Evolutionary conservation across 1,140 invertebrate genomes (phyloP).

Genomic region (Zelostemma sp.): DNA sequence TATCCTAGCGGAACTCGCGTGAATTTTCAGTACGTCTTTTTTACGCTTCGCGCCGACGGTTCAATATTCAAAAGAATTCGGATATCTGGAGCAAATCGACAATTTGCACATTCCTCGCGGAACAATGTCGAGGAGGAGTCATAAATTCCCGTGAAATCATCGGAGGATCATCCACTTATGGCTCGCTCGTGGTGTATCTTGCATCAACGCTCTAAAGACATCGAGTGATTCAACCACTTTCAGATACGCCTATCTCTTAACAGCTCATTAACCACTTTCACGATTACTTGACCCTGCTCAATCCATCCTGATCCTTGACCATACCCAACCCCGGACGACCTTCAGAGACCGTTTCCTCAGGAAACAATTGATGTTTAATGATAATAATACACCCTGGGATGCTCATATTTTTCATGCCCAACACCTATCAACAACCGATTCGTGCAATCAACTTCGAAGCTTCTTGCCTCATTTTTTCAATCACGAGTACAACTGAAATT

Average conservation of each 20-base stretch:
- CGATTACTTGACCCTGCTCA: slow-evolving; percentile 44
- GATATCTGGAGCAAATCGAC: slow-evolving; percentile 17
- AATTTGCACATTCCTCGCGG: slow-evolving; percentile 19
- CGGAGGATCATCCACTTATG: slow-evolving; percentile 29
- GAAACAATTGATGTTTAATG: slow-evolving; percentile 17
- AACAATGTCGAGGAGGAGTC: slow-evolving; percentile 16
- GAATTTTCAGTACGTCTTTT: slow-evolving; percentile 5
- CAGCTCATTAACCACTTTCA: slow-evolving; percentile 58
- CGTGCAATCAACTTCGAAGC: too few relatives aligned
- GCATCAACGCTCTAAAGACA: slow-evolving; percentile 31
- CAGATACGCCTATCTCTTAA: slow-evolving; percentile 52
- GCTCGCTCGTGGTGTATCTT: slow-evolving; percentile 42
- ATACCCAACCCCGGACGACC: slow-evolving; percentile 20
- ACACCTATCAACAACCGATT: background rate
- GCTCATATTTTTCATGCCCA: slow-evolving; percentile 7
- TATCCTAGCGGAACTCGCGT: background rate
- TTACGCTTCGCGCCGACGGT: background rate
- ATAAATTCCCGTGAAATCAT: slow-evolving; percentile 31
- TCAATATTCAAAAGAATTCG: slow-evolving; percentile 6
- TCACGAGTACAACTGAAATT: too few relatives aligned
- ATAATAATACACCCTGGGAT: background rate
- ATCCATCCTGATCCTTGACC: slow-evolving; percentile 27
- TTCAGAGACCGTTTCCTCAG: slow-evolving; percentile 23
- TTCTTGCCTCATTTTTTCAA: too few relatives aligned
- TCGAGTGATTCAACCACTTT: slow-evolving; percentile 34